Base-by-base conservation (phyloP, 2,113 vertebrate species). In the Piprites chloris region DNA sequence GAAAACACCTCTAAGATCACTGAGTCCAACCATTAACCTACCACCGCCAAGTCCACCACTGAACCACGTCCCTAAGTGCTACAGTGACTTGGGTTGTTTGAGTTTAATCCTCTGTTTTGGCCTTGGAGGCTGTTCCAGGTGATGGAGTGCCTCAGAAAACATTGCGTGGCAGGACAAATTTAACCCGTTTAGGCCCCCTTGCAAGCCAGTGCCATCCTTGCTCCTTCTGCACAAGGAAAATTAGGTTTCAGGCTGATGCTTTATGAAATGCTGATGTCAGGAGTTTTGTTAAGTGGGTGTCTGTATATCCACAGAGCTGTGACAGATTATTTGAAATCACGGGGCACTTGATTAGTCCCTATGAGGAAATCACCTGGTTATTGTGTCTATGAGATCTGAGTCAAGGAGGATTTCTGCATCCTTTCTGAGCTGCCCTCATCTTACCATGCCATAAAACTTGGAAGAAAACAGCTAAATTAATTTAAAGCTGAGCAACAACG, bases 401-500 rank as follows among this genome's bases (percentile, higher is more conserved):
- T 49, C 73, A 79, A 83, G 79, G 59, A 83, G 47, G 33, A 44
- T 55, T 93, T 88, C 39, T 46, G 10, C 5, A 12, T 49, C 65
- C 47, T 58, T 63, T 71, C 73, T 71, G 61, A 80, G 52, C 37
- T 90, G 82, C 41, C 73, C 42, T 88, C 59, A 9, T 47, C 56
- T 71, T 62, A 50, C 83, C 39, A 15, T 71, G 68, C 83, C 61
- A 50, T 77, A 59, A 44, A 74, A 21, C 47, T 58, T 42, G 41
- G 49, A 72, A 78, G 79, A 47, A 93, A 81, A 62, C 33, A 72
- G 53, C 47, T 81, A 81, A 89, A 93, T 92, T 89, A 78, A 62
- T 50, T 89, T 92, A 89, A 74, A 96, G 39, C 39, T 86, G 68
- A 80, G 33, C 37, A 61, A 19, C 27, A 5, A 2, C 19, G 28